Evolutionary conservation across 1,140 invertebrate genomes (phyloP).

Genomic region (Aphis craccivora): DNA sequence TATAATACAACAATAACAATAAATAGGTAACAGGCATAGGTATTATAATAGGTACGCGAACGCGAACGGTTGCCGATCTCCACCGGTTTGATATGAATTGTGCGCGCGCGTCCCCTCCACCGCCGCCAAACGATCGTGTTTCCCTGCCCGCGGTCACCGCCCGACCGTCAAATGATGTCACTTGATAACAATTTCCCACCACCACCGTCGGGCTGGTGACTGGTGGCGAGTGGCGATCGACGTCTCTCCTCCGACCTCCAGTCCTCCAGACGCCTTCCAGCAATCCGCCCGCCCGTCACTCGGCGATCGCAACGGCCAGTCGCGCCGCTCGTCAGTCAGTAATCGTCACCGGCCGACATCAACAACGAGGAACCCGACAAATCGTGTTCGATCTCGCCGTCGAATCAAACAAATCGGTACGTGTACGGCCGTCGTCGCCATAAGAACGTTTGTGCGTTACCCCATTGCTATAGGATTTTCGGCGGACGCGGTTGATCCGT

Average conservation of each 20-base stretch:
- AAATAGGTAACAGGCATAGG: not conserved
- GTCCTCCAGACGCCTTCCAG: constrained; percentile 25
- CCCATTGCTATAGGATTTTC: not conserved
- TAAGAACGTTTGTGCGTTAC: not conserved
- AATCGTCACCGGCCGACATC: not conserved
- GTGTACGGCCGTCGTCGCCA: not conserved
- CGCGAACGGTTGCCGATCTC: not conserved
- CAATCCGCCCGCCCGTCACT: not conserved
- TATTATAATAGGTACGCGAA: too few relatives aligned
- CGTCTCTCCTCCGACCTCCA: not conserved
- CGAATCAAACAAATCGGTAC: not conserved
- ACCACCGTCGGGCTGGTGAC: not conserved
- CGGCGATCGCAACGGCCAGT: not conserved
- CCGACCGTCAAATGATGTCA: constrained; percentile 36
- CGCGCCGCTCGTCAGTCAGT: not conserved
- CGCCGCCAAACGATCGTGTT: not conserved
- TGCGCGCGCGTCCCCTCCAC: not conserved
- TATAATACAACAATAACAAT: not conserved
- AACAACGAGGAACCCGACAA: too few relatives aligned
- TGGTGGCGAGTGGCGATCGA: not conserved
- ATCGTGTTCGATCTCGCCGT: not conserved
- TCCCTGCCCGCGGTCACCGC: too few relatives aligned
- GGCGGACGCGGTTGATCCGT: not conserved
- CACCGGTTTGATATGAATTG: constrained; percentile 28
- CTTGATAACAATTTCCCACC: constrained; percentile 55